Evolutionary conservation across 30 jellyfish, hydroid and myxozoan species (phyloP).

Genomic region (Mastigias papua): DNA sequence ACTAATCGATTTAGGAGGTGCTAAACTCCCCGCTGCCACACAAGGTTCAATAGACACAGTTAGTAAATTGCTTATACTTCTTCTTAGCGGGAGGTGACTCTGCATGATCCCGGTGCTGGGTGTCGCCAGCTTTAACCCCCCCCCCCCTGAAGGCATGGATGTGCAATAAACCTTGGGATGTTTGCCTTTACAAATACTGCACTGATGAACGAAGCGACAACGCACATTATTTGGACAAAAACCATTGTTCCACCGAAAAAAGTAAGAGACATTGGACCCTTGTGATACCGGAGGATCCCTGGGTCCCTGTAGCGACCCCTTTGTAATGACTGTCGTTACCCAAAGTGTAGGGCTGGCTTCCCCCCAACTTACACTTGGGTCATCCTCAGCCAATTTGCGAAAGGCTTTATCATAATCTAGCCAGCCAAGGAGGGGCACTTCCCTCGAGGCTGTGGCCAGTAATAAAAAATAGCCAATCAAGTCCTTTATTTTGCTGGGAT

Average conservation of each 20-base stretch:
- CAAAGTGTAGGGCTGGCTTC: conserved; percentile 17
- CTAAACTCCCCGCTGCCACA: conserved; percentile 6
- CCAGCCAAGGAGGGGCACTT: conserved; percentile 32
- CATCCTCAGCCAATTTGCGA: conserved; percentile 26
- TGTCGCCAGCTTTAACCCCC: not conserved
- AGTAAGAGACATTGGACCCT: too few relatives aligned
- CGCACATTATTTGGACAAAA: not conserved
- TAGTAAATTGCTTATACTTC: not conserved
- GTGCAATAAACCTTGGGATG: not conserved
- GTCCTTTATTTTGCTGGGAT: conserved; percentile 6
- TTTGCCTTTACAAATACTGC: not conserved
- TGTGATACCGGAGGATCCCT: not conserved
- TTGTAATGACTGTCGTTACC: conserved; percentile 20
- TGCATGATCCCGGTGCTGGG: not conserved
- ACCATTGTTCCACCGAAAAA: not conserved
- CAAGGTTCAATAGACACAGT: conserved; percentile 11
- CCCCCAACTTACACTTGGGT: conserved; percentile 2
- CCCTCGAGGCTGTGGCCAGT: not conserved
- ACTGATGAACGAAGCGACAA: not conserved
- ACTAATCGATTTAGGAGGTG: conserved; percentile 3
- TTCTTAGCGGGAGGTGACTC: not conserved
- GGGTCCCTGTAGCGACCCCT: not conserved
- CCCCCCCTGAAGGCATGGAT: too few relatives aligned
- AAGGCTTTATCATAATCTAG: conserved; percentile 29
- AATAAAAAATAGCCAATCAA: conserved; percentile 25